A percentile compares a stretch with the other conserved stretches of the same genome.
phyloP scores from a whole-genome alignment of 2,888 invertebrate species.

The Acronicta psi region DNA sequence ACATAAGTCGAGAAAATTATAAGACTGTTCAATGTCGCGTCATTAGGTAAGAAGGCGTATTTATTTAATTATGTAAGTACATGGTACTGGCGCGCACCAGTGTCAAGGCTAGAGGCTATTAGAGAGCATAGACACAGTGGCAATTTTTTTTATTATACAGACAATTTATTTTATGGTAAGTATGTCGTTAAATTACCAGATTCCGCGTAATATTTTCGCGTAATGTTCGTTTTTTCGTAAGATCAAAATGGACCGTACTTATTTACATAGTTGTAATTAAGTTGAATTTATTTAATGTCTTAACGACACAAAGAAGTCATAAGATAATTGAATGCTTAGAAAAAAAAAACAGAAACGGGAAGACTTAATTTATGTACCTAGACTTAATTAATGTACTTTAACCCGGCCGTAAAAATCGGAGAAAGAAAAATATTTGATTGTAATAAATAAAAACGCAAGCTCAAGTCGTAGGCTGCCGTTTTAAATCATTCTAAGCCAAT shows the following conservation, averaged over 20 bases:
- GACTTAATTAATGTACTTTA: no score
- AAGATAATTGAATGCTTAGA: no score
- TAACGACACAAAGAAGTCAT: no score
- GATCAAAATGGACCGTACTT: not conserved
- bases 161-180: constrained; percentile 3
- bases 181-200: constrained; percentile 4
- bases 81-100: constrained; percentile 35
- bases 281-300: no score
- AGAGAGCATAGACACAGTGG: constrained; percentile 7
- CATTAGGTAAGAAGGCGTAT: constrained; percentile 33
- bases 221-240: not conserved
- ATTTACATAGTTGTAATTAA: not conserved
- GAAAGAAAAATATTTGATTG: no score
- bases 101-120: constrained; percentile 46
- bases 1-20: constrained; percentile 2
- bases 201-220: not conserved
- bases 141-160: constrained; percentile 1
- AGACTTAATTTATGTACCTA: no score
- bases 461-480: no score
- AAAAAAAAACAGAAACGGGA: no score
- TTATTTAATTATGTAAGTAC: constrained; percentile 24
- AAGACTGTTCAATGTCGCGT: constrained; percentile 16
- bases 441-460: no score
- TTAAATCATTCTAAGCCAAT: no score
- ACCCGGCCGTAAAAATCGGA: no score